These are phyloP conservation scores for Armadillidium nasatum DNA, from an alignment of 1,140 invertebrate genomes.

Conservation along the genomic window DNA sequence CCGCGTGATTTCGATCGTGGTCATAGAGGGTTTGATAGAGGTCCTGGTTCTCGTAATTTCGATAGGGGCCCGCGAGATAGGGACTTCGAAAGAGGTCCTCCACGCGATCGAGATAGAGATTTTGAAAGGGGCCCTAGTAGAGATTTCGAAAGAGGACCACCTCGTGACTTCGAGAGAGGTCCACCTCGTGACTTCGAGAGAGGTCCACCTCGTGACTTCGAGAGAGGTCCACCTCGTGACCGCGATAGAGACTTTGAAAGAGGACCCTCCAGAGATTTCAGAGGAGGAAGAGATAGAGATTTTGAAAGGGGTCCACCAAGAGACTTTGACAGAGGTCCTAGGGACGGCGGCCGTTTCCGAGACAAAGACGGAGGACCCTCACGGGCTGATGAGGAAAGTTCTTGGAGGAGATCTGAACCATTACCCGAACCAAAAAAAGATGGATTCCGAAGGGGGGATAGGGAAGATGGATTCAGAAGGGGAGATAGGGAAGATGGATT, in stretches of 20 bases:
- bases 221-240: background rate
- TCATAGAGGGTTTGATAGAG: background rate
- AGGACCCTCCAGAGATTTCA: background rate
- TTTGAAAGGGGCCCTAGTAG: background rate
- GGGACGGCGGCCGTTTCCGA: background rate
- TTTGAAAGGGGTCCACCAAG: background rate
- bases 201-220: background rate
- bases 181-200: background rate
- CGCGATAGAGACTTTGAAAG: background rate
- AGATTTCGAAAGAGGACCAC: background rate
- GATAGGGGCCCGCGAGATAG: background rate
- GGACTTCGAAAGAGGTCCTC: background rate
- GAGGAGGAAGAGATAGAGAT: background rate
- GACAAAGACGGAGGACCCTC: background rate
- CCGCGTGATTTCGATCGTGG: background rate
- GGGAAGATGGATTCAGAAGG: background rate
- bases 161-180: background rate
- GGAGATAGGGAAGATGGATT: background rate
- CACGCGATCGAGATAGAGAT: background rate
- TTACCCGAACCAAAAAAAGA: background rate
- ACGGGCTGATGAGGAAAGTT: background rate
- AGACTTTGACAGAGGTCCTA: background rate
- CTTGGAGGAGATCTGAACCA: background rate
- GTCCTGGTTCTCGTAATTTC: background rate
- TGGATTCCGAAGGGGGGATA: background rate